Evolutionary conservation across 2,797 vertebrate species (phyloP), one percentile per base, ranked within the genome.

Genomic region (Sebastes hubbsi): DNA sequence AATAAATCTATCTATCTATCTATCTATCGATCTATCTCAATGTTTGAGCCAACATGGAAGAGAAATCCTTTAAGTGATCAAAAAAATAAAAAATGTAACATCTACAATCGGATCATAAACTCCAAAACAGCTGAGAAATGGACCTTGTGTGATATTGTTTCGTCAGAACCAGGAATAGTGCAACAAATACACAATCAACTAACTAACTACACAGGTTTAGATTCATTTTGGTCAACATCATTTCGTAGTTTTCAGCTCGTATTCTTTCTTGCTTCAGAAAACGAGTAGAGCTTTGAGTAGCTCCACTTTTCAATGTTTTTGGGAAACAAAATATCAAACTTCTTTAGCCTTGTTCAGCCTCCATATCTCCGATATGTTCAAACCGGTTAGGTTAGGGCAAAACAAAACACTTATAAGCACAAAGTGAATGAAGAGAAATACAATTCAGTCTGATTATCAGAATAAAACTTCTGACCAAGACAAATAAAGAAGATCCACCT

Each of bases 151-250:
- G 42, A 18, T 46, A 18, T 46, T 46, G 14, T 46, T 42, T 42
- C 5, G 6, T 46, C 14, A 46, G 18, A 16, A 46, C 42, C 42
- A 46, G 42, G 6, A 46, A 18, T 46, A 46, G 14, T 18, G 14
- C 38, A 42, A 42, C 0, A 0, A 42, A 42, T 42, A 42, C 38
- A 0, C 42, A 0, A 22, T 54, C 52, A 54, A 0, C 0, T 5
- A 3, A 10, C 52, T 22, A 54, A 54, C 9, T 54, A n/a, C 10
- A 22, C n/a, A 12, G 52, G n/a, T 55, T 24, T 55, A 6, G 52
- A 55, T 11, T 55, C 4, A 11, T 55, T 10, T 54, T 22, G 10
- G n/a, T 55, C 10, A 11, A 24, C 52, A 0, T 55, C 0, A 55
- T 55, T n/a, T 52, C n/a, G n/a, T 52, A 4, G 20, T 52, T 52